Base-by-base conservation (phyloP, 1,140 invertebrate genomes). In the Cyrtorhinus lividipennis region DNA sequence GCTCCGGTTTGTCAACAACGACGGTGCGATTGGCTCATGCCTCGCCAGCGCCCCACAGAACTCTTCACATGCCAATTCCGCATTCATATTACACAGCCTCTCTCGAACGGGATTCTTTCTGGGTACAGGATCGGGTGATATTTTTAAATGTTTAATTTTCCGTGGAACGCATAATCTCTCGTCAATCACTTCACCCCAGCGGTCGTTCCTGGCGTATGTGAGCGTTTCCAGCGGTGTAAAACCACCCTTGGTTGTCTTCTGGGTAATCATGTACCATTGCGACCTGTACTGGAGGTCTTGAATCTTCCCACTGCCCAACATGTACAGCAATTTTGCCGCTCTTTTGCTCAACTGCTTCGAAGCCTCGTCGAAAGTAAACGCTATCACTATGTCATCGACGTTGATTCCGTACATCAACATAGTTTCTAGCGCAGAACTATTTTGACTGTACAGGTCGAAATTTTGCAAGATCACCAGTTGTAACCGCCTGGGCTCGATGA, bases 181-280 rank as follows among this genome's bases (percentile, higher is more conserved):
- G 53, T 71, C 69, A 18, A 71, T 67, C n/a, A 61, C 66, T 56
- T 70, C 66, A 8, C 68, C 70, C 70, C 70, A 71, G 3, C 63
- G 65, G 30, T 67, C 67, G 61, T 68, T 69, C 48, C 67, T 69
- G 25, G 66, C 68, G 53, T 66, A 69, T 61, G 69, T 70, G 57
- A 80, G 72, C 69, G 78, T 72, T 71, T 81, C 80, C 65, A 76
- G 71, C 2, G 73, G 72, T 1, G 78, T 75, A 66, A 80, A 81
- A 2, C 79, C 80, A 53, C 5, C 10, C 23, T 72, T 66, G 18
- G 80, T 77, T 2, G 78, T 77, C 69, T 78, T 79, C 63, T 79
- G 78, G 10, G 78, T 76, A 12, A 81, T 72, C 70, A 81, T 77
- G 66, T 76, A 80, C 80, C 79, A 81, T 48, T 78, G 74, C 58